A percentile compares a stretch with the other conserved stretches of the same genome.
phyloP scores from a whole-genome alignment of 1,140 invertebrate genomes.

The Drosophila asahinai region DNA sequence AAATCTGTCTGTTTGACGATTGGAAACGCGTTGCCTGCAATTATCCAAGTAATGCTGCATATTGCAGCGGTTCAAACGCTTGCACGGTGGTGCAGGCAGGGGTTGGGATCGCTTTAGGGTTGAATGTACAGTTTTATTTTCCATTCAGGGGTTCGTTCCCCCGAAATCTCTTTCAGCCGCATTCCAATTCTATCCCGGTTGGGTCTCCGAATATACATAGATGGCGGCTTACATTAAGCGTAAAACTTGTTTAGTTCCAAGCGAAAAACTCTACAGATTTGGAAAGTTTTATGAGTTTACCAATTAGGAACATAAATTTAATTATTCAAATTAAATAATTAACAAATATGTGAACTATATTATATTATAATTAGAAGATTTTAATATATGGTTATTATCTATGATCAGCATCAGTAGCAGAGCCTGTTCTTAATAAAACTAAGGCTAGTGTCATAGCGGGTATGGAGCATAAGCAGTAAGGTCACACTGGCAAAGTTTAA shows the following conservation, averaged over 20 bases:
- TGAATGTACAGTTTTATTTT: constrained; percentile 65
- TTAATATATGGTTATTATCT: too few relatives aligned
- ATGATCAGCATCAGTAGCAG: neutral
- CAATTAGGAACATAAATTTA: too few relatives aligned
- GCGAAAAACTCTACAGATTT: neutral
- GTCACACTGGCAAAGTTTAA: too few relatives aligned
- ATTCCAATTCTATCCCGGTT: constrained; percentile 17
- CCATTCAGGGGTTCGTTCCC: constrained; percentile 30
- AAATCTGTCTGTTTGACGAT: constrained; percentile 3
- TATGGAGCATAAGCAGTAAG: too few relatives aligned
- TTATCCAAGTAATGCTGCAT: constrained; percentile 64
- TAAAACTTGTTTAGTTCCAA: neutral
- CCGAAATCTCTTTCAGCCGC: constrained; percentile 3
- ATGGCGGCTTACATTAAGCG: neutral
- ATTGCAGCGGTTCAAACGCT: constrained; percentile 34
- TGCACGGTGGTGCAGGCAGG: constrained; percentile 37
- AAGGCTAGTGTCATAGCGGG: too few relatives aligned
- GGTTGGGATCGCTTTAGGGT: constrained; percentile 67
- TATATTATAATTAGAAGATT: neutral
- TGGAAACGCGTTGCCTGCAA: constrained; percentile 43
- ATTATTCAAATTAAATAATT: neutral
- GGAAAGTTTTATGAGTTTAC: neutral
- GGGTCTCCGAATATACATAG: neutral
- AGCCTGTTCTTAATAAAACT: neutral
- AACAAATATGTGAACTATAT: neutral